These are phyloP conservation scores for Gymnobelideus leadbeateri DNA, from an alignment of 2,113 vertebrate species.

Conservation along the genomic window DNA sequence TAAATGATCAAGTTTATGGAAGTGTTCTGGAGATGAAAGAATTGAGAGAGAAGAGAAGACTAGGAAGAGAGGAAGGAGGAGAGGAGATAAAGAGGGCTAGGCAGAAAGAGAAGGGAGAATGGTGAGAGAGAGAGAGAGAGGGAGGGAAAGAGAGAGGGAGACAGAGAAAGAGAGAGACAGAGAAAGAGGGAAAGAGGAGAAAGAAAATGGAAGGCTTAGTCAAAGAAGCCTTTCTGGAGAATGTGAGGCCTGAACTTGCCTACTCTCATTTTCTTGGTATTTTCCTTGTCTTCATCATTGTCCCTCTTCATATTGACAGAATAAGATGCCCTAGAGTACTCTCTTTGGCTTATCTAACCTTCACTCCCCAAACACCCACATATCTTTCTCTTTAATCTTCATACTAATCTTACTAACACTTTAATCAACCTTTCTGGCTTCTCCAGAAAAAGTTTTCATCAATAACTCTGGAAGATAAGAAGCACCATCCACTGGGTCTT, in stretches of 20 bases:
- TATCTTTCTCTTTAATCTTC: slow-evolving; percentile 5
- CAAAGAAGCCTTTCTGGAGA: neutral
- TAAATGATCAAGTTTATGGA: neutral
- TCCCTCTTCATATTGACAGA: neutral
- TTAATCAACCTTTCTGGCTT: neutral
- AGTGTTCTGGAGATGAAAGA: neutral
- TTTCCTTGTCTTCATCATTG: rapidly evolving
- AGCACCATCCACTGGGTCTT: neutral
- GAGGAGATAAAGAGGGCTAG: too few relatives aligned
- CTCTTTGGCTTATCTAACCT: neutral
- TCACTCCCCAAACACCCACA: neutral
- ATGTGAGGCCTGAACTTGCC: neutral
- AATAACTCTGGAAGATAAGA: neutral
- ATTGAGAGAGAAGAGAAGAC: too few relatives aligned
- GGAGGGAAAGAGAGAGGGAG: neutral
- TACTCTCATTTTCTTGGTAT: neutral
- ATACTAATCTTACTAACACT: slow-evolving; percentile 7
- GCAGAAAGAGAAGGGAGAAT: too few relatives aligned
- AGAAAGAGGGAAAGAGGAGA: too few relatives aligned
- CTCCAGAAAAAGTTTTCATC: neutral
- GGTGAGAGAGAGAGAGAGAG: too few relatives aligned
- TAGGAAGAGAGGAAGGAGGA: too few relatives aligned
- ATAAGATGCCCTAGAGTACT: neutral
- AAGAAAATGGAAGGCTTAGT: neutral
- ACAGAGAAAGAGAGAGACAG: too few relatives aligned